These are phyloP conservation scores for Pandemis cinnamomeana DNA, from an alignment of 2,888 invertebrate genomes.

Conservation along the genomic window DNA sequence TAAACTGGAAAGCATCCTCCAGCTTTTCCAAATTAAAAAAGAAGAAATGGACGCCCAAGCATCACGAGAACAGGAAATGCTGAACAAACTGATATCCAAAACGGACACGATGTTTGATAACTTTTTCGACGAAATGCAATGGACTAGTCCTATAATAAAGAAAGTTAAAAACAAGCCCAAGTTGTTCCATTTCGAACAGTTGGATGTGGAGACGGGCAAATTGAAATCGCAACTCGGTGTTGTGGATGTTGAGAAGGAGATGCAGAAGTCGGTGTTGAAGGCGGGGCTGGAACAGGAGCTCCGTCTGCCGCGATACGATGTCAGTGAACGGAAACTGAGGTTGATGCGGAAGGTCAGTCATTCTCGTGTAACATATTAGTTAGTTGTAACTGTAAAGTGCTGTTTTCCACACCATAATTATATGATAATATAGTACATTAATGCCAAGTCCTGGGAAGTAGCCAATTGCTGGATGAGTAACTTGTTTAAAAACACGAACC, in stretches of 20 bases:
- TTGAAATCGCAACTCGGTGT: conserved; percentile 71
- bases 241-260: conserved; percentile 82
- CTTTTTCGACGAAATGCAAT: conserved; percentile 75
- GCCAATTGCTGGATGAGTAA: no score
- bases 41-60: conserved; percentile 64
- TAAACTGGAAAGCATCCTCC: conserved; percentile 60
- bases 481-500: no score
- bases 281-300: conserved; percentile 88
- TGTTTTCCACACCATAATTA: no score
- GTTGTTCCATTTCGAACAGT: conserved; percentile 72
- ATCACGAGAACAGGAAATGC: conserved; percentile 62
- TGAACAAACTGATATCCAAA: conserved; percentile 67
- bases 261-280: conserved; percentile 86
- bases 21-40: conserved; percentile 69
- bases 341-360: conserved; percentile 81
- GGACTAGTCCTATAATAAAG: conserved; percentile 63
- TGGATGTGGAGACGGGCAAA: conserved; percentile 71
- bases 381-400: no score
- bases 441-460: no score
- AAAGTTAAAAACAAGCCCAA: conserved; percentile 61
- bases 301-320: conserved; percentile 83
- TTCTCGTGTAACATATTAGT: not conserved
- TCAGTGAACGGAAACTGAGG: conserved; percentile 84
- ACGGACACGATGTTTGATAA: conserved; percentile 67
- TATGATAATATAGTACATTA: no score